Conservation (phyloP, 2,797 vertebrate genomes). For the Nyctalus aviator region DNA sequence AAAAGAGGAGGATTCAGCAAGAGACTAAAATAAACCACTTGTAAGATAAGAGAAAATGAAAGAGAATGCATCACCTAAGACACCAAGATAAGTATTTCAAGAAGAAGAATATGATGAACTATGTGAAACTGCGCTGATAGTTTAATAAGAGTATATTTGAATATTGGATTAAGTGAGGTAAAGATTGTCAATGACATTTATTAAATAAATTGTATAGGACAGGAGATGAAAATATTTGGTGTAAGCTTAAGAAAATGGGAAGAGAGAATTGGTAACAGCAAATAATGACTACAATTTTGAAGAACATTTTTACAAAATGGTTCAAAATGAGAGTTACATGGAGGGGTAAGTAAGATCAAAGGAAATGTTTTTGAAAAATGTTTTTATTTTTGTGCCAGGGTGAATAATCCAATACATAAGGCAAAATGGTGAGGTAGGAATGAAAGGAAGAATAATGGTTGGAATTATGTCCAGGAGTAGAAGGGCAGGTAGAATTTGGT, state of each 20-base stretch:
- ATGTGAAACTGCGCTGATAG: background rate
- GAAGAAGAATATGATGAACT: background rate
- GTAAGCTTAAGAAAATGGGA: background rate
- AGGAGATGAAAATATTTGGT: background rate
- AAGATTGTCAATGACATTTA: background rate
- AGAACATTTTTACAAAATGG: background rate
- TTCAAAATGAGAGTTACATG: background rate
- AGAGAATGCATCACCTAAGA: background rate
- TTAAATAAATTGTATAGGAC: background rate
- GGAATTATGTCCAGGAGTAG: background rate
- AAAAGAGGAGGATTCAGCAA: background rate
- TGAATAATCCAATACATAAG: background rate
- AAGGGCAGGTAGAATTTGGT: background rate
- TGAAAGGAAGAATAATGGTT: accelerated
- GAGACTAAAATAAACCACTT: background rate
- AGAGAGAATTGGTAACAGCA: background rate
- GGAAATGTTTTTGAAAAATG: background rate
- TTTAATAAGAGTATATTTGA: background rate
- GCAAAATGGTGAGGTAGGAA: background rate
- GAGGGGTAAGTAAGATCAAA: background rate
- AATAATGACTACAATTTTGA: background rate
- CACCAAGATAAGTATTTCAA: background rate
- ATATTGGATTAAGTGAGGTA: background rate
- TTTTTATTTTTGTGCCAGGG: background rate
- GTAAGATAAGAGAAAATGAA: background rate